These are phyloP conservation scores for Cheirogaleus medius DNA, from an alignment of 2,113 vertebrate genomes.

Conservation along the genomic window DNA sequence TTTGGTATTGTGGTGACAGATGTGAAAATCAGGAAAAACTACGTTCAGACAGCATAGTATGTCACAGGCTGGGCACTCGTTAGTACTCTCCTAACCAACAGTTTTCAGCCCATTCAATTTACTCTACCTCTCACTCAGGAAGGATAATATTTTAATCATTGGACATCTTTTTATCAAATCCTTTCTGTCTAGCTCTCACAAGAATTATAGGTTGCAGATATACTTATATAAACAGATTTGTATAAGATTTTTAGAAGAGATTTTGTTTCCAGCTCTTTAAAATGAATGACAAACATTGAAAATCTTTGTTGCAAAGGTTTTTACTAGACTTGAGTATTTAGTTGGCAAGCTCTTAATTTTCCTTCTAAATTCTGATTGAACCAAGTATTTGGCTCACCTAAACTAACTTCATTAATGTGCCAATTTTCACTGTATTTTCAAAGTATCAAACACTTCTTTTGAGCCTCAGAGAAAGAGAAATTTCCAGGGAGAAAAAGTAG, in stretches of 20 bases:
- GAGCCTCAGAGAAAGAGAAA: slow-evolving; percentile 12
- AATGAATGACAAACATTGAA: slow-evolving; percentile 1
- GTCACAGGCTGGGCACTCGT: no score
- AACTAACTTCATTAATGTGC: background rate
- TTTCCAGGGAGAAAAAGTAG: background rate
- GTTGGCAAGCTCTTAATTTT: background rate
- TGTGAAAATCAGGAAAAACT: background rate
- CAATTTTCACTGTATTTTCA: background rate
- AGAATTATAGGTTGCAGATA: background rate
- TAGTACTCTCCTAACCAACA: background rate
- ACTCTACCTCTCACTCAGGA: background rate
- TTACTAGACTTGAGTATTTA: background rate
- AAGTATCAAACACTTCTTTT: slow-evolving; percentile 28
- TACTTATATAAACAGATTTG: background rate
- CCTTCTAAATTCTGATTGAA: background rate
- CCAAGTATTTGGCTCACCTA: background rate
- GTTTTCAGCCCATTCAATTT: background rate
- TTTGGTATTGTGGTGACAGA: background rate
- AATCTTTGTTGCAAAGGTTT: background rate
- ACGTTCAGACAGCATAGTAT: background rate
- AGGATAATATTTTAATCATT: background rate
- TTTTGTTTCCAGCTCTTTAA: background rate
- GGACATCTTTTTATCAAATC: background rate
- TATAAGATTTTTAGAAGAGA: background rate
- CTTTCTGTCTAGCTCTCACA: background rate